These are phyloP conservation scores for Lacerta bilineata DNA, from an alignment of 2,797 vertebrate genomes.

Conservation along the genomic window DNA sequence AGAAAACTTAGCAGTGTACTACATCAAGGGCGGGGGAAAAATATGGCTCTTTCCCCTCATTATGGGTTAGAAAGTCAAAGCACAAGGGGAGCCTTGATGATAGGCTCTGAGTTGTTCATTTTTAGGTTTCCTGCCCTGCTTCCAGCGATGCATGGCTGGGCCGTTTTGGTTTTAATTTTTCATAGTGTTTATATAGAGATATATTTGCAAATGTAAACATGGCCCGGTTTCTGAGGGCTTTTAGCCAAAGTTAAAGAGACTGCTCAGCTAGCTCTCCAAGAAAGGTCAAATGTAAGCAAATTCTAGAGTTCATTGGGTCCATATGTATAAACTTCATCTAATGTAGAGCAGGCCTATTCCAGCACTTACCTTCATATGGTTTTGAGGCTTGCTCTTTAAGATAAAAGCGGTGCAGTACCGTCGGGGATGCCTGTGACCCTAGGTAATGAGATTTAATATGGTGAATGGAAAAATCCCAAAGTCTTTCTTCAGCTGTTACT, in stretches of 20 bases:
- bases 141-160: conserved; percentile 49
- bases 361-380: conserved; percentile 49
- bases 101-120: conserved; percentile 59
- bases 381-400: conserved; percentile 49
- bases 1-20: not conserved
- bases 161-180: conserved; percentile 67
- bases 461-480: conserved; percentile 44
- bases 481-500: conserved; percentile 39
- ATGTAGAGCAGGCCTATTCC: conserved; percentile 21
- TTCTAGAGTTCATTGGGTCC: conserved; percentile 68
- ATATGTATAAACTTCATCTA: conserved; percentile 71
- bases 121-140: conserved; percentile 57
- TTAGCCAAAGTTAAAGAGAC: conserved; percentile 70
- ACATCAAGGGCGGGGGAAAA: conserved; percentile 61
- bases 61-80: conserved; percentile 59
- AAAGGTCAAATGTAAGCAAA: conserved; percentile 68
- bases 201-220: conserved; percentile 74
- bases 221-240: conserved; percentile 56
- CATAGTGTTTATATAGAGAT: conserved; percentile 72
- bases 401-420: conserved; percentile 47
- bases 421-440: conserved; percentile 47
- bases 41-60: conserved; percentile 60
- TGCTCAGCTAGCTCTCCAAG: conserved; percentile 56
- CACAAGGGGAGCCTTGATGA: conserved; percentile 72
- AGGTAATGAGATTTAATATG: conserved; percentile 44